Base-by-base conservation (phyloP, 2,113 vertebrate species). In the Melanerpes aurifrons region DNA sequence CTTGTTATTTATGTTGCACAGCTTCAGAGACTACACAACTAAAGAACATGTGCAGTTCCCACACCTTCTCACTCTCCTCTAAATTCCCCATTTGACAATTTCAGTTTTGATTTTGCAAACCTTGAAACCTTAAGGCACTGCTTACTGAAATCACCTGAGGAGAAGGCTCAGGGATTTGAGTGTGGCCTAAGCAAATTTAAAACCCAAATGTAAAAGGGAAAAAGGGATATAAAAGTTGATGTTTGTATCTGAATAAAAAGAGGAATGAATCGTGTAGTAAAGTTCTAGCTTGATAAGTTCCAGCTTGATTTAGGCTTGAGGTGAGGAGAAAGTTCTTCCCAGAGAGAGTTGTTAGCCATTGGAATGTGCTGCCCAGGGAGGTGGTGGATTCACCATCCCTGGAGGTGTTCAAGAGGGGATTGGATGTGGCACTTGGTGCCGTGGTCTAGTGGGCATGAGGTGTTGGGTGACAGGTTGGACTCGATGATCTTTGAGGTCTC, bases 51-150 rank as follows among this genome's bases (percentile, higher is more conserved):
- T 4, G 5, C 5, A 40, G 10, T 15, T 69, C n/a, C 26, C 63
- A 58, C 22, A 85, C 1, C 1, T 12, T 45, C 25, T 48, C 7
- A 10, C 19, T 66, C 4, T 5, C 21, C 8, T 4, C 37, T 32
- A 11, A 89, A 62, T 20, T 72, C 19, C 15, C 26, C 7, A 2
- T 29, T 71, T 37, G 50, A 76, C 19, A 7, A 17, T 19, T 94
- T 76, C 59, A 6, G 20, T 11, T 89, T 70, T 76, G 67, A 76
- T n/a, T 35, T 6, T 86, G 61, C 45, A 35, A 84, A 61, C 1
- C 0, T 28, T 37, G 50, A 79, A 84, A 61, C 1, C 0, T 28
- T 37, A 54, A 79, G n/a, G 28, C 25, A 8, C 5, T 48, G 7
- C 4, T 75, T 72, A 11, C n/a, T 58, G 43, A 10, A 72, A 9